Evolutionary conservation across 92 coral and sea anemone species (phyloP).

Genomic region (Hydrozoanthus gracilis): DNA sequence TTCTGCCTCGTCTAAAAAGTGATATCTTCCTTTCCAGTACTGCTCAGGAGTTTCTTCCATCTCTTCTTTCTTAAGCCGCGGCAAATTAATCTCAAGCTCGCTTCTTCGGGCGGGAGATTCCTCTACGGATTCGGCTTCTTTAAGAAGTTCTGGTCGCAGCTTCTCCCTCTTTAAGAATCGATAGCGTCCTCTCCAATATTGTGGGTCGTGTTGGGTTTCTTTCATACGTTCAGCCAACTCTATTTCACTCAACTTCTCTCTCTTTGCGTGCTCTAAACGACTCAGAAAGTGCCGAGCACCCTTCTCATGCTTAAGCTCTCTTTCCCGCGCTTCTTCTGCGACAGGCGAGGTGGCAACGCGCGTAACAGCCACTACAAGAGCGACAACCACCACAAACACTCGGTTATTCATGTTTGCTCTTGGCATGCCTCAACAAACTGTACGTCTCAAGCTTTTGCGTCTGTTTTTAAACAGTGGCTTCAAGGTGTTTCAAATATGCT

Average conservation of each 20-base stretch:
- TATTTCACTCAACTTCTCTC: background rate
- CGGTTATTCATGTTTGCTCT: background rate
- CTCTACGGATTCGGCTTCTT: background rate
- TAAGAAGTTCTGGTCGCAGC: background rate
- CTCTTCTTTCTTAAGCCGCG: constrained; percentile 26
- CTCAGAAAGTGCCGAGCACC: background rate
- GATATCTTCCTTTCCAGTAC: constrained; percentile 41
- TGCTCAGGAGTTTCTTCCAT: constrained; percentile 26
- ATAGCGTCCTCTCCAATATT: background rate
- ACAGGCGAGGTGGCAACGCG: background rate
- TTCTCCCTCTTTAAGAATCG: background rate
- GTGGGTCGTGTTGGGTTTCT: background rate
- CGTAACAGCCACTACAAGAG: background rate
- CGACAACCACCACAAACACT: background rate
- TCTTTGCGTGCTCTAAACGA: constrained; percentile 28
- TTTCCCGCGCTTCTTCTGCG: background rate
- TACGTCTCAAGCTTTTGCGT: background rate
- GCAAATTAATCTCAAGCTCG: background rate
- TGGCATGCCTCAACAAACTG: background rate
- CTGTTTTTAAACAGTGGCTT: constrained; percentile 31
- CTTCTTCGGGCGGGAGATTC: constrained; percentile 8
- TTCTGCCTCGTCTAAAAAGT: constrained; percentile 17
- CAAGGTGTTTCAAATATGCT: background rate
- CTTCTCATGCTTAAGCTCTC: background rate
- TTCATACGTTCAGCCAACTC: background rate